phyloP scores from a whole-genome alignment of 2,797 vertebrate species.

The Phalanger gymnotis region DNA sequence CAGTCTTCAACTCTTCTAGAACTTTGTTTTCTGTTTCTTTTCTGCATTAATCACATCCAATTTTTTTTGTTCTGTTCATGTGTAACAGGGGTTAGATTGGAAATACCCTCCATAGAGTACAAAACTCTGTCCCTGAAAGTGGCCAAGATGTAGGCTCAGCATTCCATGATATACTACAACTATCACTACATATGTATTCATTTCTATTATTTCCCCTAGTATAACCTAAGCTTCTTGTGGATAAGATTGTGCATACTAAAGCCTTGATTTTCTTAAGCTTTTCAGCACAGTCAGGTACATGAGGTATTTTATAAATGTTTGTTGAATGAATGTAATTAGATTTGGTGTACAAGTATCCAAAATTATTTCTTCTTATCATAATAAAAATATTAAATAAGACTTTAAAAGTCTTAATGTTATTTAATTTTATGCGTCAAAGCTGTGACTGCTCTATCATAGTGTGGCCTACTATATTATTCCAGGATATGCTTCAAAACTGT shows the following conservation, averaged over 20 bases:
- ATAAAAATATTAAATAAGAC: slow-evolving; percentile 44
- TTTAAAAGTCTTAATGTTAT: slow-evolving; percentile 34
- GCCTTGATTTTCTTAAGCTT: neutral
- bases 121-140: neutral
- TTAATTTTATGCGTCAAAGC: slow-evolving; percentile 43
- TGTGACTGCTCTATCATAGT: slow-evolving; percentile 26
- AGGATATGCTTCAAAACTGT: slow-evolving; percentile 45
- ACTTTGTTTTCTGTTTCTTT: neutral
- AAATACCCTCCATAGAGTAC: neutral
- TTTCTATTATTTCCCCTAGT: neutral
- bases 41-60: neutral
- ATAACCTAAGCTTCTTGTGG: neutral
- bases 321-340: slow-evolving; percentile 13
- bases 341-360: slow-evolving; percentile 44
- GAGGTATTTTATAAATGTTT: neutral
- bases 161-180: neutral
- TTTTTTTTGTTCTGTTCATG: neutral
- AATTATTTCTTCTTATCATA: neutral
- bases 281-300: neutral
- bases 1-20: neutral
- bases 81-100: neutral
- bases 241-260: neutral
- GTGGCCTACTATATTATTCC: slow-evolving; percentile 41
- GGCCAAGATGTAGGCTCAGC: neutral
- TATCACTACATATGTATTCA: neutral